These are phyloP conservation scores for Colletes gigas DNA, from an alignment of 1,140 invertebrate species.

Conservation along the genomic window DNA sequence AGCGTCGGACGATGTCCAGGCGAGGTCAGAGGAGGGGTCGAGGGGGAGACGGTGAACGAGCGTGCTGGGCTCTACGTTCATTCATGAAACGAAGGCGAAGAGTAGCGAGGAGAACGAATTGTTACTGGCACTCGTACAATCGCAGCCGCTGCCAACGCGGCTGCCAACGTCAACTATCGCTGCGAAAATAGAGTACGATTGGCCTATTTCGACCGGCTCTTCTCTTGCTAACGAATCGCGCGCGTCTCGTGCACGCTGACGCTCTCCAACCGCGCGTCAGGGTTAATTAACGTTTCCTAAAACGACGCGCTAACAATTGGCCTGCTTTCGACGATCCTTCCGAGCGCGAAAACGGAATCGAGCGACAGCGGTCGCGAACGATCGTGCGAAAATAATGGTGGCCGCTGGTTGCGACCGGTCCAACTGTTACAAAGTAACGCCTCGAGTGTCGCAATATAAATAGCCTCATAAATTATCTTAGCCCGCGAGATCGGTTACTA, in stretches of 20 bases:
- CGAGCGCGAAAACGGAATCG: background rate
- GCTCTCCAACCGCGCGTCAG: background rate
- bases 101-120: constrained; percentile 61
- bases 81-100: constrained; percentile 68
- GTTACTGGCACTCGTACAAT: constrained; percentile 64
- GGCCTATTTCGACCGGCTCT: constrained; percentile 33
- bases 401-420: too few relatives aligned
- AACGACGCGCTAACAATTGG: background rate
- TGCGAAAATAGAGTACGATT: constrained; percentile 44
- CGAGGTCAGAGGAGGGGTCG: constrained; percentile 1
- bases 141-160: constrained; percentile 54
- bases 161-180: constrained; percentile 51
- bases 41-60: constrained; percentile 9
- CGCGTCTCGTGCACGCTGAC: background rate
- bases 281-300: constrained; percentile 35
- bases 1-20: constrained; percentile 42
- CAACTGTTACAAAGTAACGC: too few relatives aligned
- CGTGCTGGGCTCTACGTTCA: constrained; percentile 67
- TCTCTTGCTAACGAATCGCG: background rate
- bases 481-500: too few relatives aligned
- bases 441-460: too few relatives aligned
- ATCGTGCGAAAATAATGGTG: too few relatives aligned
- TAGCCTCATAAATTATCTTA: too few relatives aligned
- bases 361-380: too few relatives aligned
- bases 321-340: background rate